phyloP scores from a whole-genome alignment of 2,888 invertebrate genomes.

The Megastigmus dorsalis region DNA sequence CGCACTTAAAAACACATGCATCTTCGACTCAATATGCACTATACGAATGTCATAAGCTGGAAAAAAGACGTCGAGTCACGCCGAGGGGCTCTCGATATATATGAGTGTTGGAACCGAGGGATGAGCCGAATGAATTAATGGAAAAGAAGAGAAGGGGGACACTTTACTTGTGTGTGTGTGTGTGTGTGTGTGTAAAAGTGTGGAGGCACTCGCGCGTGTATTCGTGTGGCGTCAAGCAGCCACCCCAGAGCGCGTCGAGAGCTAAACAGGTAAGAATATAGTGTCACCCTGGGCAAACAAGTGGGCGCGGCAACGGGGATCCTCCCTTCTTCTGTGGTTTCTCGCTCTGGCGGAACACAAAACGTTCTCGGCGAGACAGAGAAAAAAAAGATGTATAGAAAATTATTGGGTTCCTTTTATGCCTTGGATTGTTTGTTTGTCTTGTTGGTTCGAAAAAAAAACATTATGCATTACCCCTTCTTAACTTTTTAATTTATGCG shows the following conservation, averaged over 20 bases:
- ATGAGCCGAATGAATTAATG: slow-evolving; percentile 11
- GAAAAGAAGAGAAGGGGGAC: slow-evolving; percentile 1
- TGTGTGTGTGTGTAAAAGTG: background rate
- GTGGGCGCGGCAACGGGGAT: slow-evolving; percentile 64
- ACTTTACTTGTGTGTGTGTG: too few species aligned
- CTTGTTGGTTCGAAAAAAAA: too few species aligned
- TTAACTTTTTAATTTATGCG: too few species aligned
- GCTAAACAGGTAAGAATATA: slow-evolving; percentile 65
- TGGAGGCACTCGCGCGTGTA: background rate
- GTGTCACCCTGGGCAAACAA: slow-evolving; percentile 66
- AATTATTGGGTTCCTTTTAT: too few species aligned
- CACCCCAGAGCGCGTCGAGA: slow-evolving; percentile 47
- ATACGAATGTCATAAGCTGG: too few species aligned
- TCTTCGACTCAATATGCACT: background rate
- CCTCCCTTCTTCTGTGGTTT: slow-evolving; percentile 40
- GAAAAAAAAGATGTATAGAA: too few species aligned
- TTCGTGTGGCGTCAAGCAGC: background rate
- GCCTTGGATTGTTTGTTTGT: too few species aligned
- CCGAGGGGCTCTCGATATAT: background rate
- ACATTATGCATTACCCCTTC: too few species aligned
- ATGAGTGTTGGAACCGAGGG: background rate
- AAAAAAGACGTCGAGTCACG: slow-evolving; percentile 39
- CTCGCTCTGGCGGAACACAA: slow-evolving; percentile 15
- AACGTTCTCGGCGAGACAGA: too few species aligned
- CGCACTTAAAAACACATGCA: background rate